phyloP scores from a whole-genome alignment of 2,888 invertebrate genomes.

The Lithophane socia region DNA sequence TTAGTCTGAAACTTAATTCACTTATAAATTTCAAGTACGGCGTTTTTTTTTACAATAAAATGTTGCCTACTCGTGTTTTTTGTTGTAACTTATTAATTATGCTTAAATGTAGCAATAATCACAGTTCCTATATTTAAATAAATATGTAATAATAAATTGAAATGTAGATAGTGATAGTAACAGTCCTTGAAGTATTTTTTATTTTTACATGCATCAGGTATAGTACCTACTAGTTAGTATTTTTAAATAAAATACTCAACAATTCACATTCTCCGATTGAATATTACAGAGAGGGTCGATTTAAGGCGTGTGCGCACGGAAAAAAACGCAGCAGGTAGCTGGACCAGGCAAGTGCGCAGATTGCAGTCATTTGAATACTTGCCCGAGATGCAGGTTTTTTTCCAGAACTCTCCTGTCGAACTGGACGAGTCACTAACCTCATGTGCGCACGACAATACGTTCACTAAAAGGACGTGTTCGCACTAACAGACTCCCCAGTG shows the following conservation, averaged over 20 bases:
- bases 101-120: not conserved
- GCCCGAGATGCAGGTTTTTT: constrained; percentile 37
- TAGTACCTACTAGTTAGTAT: too few relatives aligned
- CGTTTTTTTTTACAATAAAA: not conserved
- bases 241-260: not conserved
- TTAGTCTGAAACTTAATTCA: not conserved
- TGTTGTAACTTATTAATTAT: not conserved
- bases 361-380: constrained; percentile 49
- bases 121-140: not conserved
- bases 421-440: constrained; percentile 49
- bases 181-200: not conserved
- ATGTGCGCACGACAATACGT: not conserved
- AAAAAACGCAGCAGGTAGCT: constrained; percentile 9
- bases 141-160: not conserved
- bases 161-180: not conserved
- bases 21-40: not conserved
- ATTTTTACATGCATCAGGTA: not conserved
- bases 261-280: not conserved
- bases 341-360: not conserved
- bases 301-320: not conserved
- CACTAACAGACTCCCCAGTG: not conserved
- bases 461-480: constrained; percentile 15
- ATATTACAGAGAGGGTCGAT: not conserved
- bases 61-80: not conserved
- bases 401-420: constrained; percentile 12